phyloP scores from a whole-genome alignment of 2,888 invertebrate genomes.

The Orthosia incerta region DNA sequence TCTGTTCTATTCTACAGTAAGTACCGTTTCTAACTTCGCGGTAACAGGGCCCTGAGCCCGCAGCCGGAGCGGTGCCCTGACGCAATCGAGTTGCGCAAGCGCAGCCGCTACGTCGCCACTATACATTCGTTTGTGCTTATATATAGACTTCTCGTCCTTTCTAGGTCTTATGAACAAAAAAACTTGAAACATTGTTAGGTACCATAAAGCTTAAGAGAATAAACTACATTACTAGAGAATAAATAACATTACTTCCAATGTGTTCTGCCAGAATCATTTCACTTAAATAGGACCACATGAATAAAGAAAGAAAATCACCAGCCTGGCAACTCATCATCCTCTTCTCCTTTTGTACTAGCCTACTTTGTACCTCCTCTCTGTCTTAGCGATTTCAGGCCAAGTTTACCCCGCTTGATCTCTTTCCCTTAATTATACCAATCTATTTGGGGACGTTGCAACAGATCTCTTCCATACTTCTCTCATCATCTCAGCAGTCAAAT shows the following conservation, averaged over 20 bases:
- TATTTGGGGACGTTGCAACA: too few species aligned
- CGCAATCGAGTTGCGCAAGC: constrained; percentile 75
- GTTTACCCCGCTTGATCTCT: too few species aligned
- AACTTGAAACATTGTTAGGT: too few species aligned
- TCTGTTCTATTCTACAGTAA: constrained; percentile 20
- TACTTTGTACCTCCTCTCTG: too few species aligned
- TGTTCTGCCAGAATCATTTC: background rate
- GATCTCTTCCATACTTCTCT: too few species aligned
- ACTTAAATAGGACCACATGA: too few species aligned
- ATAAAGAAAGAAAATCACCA: too few species aligned
- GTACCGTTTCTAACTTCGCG: constrained; percentile 53
- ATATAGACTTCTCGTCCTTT: constrained; percentile 20
- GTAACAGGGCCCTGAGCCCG: constrained; percentile 48
- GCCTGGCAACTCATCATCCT: too few species aligned
- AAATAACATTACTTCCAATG: background rate
- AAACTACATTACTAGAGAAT: background rate
- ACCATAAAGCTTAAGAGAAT: background rate
- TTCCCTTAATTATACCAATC: too few species aligned
- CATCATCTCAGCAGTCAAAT: too few species aligned
- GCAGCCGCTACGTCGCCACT: constrained; percentile 43
- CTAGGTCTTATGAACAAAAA: background rate
- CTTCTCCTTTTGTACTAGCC: too few species aligned
- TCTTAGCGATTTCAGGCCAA: too few species aligned
- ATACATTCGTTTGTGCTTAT: constrained; percentile 32
- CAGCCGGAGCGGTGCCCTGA: constrained; percentile 65